phyloP scores from a whole-genome alignment of 2,113 vertebrate species.

The Neolamprologus variostigma region DNA sequence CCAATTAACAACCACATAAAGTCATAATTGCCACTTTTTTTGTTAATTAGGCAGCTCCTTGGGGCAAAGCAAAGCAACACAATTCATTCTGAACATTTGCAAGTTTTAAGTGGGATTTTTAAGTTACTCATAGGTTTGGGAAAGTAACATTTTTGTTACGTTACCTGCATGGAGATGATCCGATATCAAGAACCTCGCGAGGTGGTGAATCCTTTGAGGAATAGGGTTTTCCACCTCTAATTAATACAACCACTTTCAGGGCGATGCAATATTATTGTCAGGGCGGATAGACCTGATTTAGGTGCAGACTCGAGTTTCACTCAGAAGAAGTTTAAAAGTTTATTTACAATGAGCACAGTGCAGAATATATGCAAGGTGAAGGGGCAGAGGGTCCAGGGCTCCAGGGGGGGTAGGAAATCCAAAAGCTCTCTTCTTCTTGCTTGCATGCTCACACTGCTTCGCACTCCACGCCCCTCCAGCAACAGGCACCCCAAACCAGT shows the following conservation, averaged over 20 bases:
- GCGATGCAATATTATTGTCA: not conserved
- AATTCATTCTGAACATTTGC: not conserved
- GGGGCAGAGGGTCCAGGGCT: not conserved
- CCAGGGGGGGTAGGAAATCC: not conserved
- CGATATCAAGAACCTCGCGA: not conserved
- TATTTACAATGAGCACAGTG: not conserved
- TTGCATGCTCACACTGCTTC: not conserved
- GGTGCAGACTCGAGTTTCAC: not conserved
- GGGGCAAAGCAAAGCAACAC: not conserved
- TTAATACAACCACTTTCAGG: not conserved
- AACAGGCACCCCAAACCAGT: not conserved
- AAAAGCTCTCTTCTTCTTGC: not conserved
- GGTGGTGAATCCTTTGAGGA: not conserved
- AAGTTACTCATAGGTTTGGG: not conserved
- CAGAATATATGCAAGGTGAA: not conserved
- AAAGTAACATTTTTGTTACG: not conserved
- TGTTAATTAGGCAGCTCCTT: slow-evolving; percentile 24
- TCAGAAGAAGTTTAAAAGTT: not conserved
- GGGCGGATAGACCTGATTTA: not conserved
- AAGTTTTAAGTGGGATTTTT: not conserved
- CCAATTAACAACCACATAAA: slow-evolving; percentile 26
- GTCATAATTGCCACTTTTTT: slow-evolving; percentile 30
- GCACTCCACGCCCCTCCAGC: not conserved
- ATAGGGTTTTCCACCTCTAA: not conserved
- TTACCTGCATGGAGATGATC: not conserved